phyloP scores from a whole-genome alignment of 2,113 vertebrate genomes.

The Psettodes erumei region DNA sequence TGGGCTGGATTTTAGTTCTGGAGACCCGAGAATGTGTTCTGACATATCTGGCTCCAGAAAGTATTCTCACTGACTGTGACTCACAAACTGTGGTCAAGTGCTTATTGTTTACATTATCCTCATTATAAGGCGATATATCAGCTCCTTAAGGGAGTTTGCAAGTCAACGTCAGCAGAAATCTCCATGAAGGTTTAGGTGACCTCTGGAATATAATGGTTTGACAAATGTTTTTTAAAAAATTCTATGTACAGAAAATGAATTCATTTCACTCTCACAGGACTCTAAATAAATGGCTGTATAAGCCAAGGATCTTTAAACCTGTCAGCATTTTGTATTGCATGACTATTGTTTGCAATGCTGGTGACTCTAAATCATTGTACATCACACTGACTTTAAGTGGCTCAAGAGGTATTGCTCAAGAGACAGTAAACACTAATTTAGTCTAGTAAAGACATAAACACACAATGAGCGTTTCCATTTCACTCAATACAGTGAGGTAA shows the following conservation, averaged over 20 bases:
- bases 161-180: too few relatives aligned
- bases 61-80: too few relatives aligned
- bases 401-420: neutral
- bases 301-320: neutral
- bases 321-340: constrained; percentile 3
- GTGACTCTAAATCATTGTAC: neutral
- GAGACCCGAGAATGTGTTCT: neutral
- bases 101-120: neutral
- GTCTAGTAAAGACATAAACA: constrained; percentile 1
- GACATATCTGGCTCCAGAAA: too few relatives aligned
- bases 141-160: too few relatives aligned
- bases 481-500: constrained; percentile 19
- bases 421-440: constrained; percentile 35
- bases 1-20: too few relatives aligned
- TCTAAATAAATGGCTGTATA: neutral
- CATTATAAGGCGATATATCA: too few relatives aligned
- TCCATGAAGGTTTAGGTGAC: too few relatives aligned
- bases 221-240: too few relatives aligned
- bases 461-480: neutral
- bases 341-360: constrained; percentile 3
- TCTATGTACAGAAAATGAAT: too few relatives aligned
- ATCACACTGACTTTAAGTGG: neutral
- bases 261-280: too few relatives aligned
- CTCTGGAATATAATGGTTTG: too few relatives aligned
- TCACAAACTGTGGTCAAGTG: neutral